Evolutionary conservation across 2,113 vertebrate species (phyloP).

Genomic region (Beaufortia kweichowensis): DNA sequence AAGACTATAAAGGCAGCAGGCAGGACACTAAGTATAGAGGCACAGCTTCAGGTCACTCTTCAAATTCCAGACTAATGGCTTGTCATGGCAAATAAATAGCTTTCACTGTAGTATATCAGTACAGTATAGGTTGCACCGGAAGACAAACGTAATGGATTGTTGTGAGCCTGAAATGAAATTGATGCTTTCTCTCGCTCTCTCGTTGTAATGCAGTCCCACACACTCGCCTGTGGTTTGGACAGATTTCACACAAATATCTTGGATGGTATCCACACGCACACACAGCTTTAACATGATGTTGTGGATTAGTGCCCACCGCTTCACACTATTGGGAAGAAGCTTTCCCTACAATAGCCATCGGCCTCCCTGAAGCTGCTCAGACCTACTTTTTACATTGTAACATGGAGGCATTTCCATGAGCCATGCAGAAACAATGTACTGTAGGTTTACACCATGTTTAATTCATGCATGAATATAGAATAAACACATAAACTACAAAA

Average conservation of each 20-base stretch:
- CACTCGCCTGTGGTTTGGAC: conserved; percentile 42
- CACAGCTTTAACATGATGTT: conserved; percentile 32
- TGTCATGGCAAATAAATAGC: conserved; percentile 48
- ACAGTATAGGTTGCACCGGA: conserved; percentile 23
- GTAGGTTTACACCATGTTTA: conserved; percentile 8
- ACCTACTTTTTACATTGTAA: conserved; percentile 27
- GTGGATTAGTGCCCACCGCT: conserved; percentile 43
- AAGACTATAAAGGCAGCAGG: too few species aligned
- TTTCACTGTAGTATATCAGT: conserved; percentile 21
- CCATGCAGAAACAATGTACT: neutral
- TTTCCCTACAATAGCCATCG: conserved; percentile 40
- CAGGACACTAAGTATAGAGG: neutral
- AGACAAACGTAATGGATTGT: conserved; percentile 43
- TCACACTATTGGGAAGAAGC: conserved; percentile 40
- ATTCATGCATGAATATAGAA: conserved; percentile 1
- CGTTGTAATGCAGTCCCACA: conserved; percentile 49
- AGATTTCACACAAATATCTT: conserved; percentile 58
- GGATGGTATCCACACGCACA: conserved; percentile 48
- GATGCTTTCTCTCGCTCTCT: conserved; percentile 37
- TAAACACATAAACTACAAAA: neutral
- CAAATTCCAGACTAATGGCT: conserved; percentile 42
- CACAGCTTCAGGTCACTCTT: conserved; percentile 39
- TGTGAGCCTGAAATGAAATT: conserved; percentile 24
- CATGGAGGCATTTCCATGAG: neutral
- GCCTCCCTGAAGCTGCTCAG: conserved; percentile 15